phyloP scores from a whole-genome alignment of 2,113 vertebrate species.

The Clarias macrocephalus region DNA sequence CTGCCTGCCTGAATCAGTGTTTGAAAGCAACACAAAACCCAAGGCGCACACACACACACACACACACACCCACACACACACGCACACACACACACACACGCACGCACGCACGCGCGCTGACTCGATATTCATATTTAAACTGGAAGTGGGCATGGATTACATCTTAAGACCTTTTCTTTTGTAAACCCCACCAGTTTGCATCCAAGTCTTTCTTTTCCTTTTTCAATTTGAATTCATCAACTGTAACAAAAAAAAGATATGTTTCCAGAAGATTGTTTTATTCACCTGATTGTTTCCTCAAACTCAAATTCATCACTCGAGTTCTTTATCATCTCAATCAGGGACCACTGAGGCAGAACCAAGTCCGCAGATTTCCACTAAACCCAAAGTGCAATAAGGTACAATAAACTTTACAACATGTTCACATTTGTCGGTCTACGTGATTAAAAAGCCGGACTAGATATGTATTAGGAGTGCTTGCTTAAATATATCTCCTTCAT shows the following conservation, averaged over 20 bases:
- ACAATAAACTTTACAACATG: background rate
- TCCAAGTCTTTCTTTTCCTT: background rate
- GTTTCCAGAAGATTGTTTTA: background rate
- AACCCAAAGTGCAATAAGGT: background rate
- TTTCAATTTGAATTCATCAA: too few relatives aligned
- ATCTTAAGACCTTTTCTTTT: background rate
- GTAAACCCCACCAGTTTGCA: background rate
- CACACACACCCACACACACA: background rate
- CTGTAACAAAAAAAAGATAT: background rate
- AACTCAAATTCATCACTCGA: background rate
- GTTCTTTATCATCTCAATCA: background rate
- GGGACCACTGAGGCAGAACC: background rate
- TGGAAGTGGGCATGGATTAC: background rate
- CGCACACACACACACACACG: background rate
- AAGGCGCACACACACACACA: background rate
- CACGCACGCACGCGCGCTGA: background rate
- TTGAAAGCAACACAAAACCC: background rate
- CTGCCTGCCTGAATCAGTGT: background rate
- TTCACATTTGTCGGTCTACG: background rate
- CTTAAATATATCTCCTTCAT: background rate
- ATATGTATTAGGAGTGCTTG: conserved; percentile 4
- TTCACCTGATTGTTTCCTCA: background rate
- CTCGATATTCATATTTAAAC: background rate
- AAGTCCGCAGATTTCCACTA: background rate
- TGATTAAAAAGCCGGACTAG: background rate